Evolutionary conservation across 2,797 vertebrate genomes (phyloP).

Genomic region (Columba guinea): DNA sequence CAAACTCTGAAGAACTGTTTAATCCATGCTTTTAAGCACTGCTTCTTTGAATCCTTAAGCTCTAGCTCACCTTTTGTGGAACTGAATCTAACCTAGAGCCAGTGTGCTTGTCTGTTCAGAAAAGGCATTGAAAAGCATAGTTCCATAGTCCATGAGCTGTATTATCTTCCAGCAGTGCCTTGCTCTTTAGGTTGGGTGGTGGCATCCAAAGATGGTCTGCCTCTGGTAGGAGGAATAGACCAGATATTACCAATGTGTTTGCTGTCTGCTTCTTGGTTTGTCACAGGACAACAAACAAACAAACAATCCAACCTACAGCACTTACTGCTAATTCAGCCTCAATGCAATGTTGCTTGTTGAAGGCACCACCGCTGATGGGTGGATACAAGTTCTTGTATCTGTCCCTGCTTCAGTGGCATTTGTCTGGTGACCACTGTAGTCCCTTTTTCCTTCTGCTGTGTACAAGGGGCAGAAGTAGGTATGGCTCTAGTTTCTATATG

Average conservation of each 20-base stretch:
- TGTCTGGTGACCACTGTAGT: background rate
- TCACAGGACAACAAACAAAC: background rate
- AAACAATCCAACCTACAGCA: background rate
- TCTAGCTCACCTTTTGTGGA: background rate
- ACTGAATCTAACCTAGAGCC: background rate
- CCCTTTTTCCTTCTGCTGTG: background rate
- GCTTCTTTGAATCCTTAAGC: background rate
- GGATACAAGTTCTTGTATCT: background rate
- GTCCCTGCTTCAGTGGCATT: background rate
- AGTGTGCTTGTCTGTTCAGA: background rate
- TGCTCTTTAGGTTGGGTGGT: background rate
- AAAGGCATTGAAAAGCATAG: background rate
- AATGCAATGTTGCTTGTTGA: background rate
- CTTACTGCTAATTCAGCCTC: background rate
- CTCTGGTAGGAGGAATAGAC: background rate
- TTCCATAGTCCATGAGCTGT: fast-evolving
- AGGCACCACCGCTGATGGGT: background rate
- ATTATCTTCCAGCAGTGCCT: background rate
- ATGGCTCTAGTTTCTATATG: background rate
- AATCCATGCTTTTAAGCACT: background rate
- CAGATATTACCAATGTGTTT: background rate
- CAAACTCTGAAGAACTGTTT: background rate
- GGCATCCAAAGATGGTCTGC: background rate
- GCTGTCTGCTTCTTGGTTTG: background rate
- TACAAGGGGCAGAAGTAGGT: fast-evolving